A percentile compares a stretch with the other conserved stretches of the same genome.
phyloP scores from a whole-genome alignment of 1,140 invertebrate species.

The Sminthurides bifidus region DNA sequence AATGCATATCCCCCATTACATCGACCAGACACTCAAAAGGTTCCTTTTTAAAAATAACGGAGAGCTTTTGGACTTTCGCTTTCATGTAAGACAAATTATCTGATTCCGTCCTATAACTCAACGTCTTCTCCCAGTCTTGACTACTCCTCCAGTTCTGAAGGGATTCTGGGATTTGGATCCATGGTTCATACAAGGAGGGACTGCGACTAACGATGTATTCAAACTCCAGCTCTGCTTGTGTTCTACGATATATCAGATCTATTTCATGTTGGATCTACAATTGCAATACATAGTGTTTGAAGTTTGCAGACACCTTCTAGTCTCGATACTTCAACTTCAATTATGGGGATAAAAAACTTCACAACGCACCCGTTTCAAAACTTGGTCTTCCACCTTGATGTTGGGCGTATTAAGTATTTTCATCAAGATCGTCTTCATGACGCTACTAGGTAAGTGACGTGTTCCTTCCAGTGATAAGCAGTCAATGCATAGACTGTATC shows the following conservation, averaged over 20 bases:
- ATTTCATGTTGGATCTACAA: slow-evolving; percentile 14
- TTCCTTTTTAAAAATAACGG: slow-evolving; percentile 17
- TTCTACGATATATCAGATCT: slow-evolving; percentile 17
- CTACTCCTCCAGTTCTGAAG: not conserved
- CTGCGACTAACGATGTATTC: slow-evolving; percentile 10
- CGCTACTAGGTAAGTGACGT: not conserved
- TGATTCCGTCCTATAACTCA: not conserved
- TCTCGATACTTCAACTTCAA: not conserved
- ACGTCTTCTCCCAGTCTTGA: not conserved
- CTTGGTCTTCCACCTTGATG: not conserved
- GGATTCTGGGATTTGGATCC: slow-evolving; percentile 14
- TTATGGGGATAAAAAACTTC: not conserved
- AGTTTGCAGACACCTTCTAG: not conserved
- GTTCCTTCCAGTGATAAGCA: slow-evolving; percentile 10
- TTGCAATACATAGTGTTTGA: not conserved
- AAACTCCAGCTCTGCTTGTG: slow-evolving; percentile 14
- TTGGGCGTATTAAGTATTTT: not conserved
- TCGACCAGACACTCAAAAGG: slow-evolving; percentile 5
- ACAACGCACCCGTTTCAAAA: not conserved
- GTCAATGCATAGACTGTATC: slow-evolving; percentile 26
- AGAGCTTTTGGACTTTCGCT: slow-evolving; percentile 8
- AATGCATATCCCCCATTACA: slow-evolving; percentile 13
- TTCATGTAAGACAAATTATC: slow-evolving; percentile 18
- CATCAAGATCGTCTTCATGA: not conserved
- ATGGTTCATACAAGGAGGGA: slow-evolving; percentile 11